These are phyloP conservation scores for Julus scandinavius DNA, from an alignment of 2,888 invertebrate genomes.

Conservation along the genomic window DNA sequence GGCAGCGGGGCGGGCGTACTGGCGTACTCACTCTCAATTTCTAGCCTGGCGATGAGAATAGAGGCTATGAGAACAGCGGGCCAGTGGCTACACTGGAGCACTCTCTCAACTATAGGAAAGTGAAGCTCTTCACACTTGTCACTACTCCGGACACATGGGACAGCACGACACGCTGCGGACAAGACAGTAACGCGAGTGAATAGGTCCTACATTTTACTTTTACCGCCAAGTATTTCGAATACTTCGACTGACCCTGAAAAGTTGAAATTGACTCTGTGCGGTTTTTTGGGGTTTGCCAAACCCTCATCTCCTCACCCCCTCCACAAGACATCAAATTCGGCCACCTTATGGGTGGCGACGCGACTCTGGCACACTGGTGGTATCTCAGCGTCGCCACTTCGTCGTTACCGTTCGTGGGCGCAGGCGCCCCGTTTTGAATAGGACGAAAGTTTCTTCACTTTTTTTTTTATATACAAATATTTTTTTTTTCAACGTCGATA, in stretches of 20 bases:
- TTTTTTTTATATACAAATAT: neutral
- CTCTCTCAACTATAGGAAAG: neutral
- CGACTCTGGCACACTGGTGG: neutral
- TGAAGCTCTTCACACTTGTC: neutral
- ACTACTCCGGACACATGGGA: neutral
- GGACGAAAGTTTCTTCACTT: neutral
- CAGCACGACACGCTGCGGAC: neutral
- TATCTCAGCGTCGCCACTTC: neutral
- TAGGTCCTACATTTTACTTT: neutral
- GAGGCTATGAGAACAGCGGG: slow-evolving; percentile 50
- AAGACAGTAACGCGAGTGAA: neutral
- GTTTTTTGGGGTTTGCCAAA: neutral
- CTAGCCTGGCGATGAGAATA: slow-evolving; percentile 14
- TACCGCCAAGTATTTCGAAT: neutral
- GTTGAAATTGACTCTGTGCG: neutral
- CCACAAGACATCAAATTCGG: neutral
- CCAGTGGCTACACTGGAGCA: slow-evolving; percentile 39
- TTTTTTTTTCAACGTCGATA: neutral
- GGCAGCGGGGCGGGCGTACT: neutral
- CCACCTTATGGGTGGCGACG: slow-evolving; percentile 9
- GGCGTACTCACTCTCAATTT: neutral
- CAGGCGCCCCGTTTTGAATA: slow-evolving; percentile 14
- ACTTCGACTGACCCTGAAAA: neutral
- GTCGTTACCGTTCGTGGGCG: slow-evolving; percentile 5
- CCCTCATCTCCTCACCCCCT: neutral